Evolutionary conservation across 2,888 invertebrate species (phyloP), one percentile per base, ranked within the genome.

Genomic region (Myathropa florea): DNA sequence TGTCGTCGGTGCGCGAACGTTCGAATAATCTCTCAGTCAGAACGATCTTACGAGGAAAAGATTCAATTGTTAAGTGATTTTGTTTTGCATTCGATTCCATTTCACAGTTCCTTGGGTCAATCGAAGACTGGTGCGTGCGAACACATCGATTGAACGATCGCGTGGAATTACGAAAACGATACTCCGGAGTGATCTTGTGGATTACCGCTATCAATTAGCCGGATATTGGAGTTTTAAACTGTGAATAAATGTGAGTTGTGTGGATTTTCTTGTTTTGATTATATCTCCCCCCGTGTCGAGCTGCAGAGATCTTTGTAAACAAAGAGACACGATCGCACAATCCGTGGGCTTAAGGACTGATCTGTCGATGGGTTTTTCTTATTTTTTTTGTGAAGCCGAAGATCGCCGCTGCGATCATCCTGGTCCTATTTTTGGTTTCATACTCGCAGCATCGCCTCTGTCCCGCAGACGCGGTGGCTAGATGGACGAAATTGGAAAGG

Each of bases 151-250:
- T 67, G 82, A 77, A 57, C 76, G 73, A 79, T 79, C 79, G 70
- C 60, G 55, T 26, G 83, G 67, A 67, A 80, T 84, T 79, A 85
- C 72, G 55, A 28, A 68, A 78, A 78, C 72, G 67, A 78, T 73
- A 68, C 73, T 78, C 70, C 28, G 63, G 81, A 76, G 64, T 73
- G 64, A 73, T 82, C 73, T 85, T 82, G 77, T 85, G 85, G 82
- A 85, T 85, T 85, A 85, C 63, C 65, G 72, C 77, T 68, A 82
- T 82, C 77, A 85, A 82, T 81, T 72, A 81, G 81, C 46, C 81
- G 77, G 85, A 77, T 72, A 85, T 70, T 82, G 82, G 63, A 82
- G 72, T 85, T 78, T 73, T 70, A 72, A 64, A 60, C 39, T 65
- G 57, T 72, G 76, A 68, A 64, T 81, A 60, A 61, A 77, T 77